phyloP scores from a whole-genome alignment of 2,113 vertebrate species.

The Phrynosoma platyrhinos region DNA sequence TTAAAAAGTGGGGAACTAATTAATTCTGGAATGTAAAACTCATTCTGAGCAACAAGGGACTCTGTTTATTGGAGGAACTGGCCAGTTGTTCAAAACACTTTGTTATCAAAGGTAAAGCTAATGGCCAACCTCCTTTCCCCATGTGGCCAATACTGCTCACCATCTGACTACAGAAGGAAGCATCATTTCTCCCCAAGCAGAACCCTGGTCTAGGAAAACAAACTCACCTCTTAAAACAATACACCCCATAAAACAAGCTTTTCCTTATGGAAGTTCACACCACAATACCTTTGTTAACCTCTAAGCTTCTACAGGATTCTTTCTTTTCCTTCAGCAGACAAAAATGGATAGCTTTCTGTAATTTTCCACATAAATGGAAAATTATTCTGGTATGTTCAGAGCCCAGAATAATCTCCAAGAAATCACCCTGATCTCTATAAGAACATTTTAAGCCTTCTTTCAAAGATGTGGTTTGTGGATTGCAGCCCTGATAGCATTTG shows the following conservation, averaged over 20 bases:
- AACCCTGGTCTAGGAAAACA: constrained; percentile 9
- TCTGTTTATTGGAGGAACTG: constrained; percentile 16
- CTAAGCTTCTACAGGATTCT: neutral
- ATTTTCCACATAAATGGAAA: neutral
- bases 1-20: constrained; percentile 41
- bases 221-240: neutral
- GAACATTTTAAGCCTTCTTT: constrained; percentile 1
- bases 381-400: neutral
- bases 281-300: neutral
- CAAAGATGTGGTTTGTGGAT: constrained; percentile 1
- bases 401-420: neutral
- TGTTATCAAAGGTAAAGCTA: neutral
- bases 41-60: constrained; percentile 14
- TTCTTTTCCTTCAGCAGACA: neutral
- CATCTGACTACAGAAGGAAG: neutral
- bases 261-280: neutral
- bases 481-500: constrained; percentile 30
- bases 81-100: neutral
- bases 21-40: constrained; percentile 32
- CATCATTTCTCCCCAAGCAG: neutral
- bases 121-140: neutral
- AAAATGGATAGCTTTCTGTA: neutral
- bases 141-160: neutral
- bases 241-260: neutral
- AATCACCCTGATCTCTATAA: neutral